A percentile compares a stretch with the other conserved stretches of the same genome.
Conservation (phyloP, 2,888 invertebrate genomes). For the Lithophane leautieri region DNA sequence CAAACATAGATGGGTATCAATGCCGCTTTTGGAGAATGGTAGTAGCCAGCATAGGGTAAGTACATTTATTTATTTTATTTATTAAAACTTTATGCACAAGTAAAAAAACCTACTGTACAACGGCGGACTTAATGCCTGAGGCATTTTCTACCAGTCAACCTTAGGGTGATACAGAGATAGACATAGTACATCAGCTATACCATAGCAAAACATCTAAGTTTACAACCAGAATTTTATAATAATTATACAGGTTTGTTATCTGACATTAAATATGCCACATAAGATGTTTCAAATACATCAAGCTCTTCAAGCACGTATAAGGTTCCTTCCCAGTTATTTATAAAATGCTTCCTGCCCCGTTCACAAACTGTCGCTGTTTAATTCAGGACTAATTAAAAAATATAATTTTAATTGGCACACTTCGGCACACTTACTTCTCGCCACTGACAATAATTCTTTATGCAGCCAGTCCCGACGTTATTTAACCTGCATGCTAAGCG, state of each 20-base stretch:
- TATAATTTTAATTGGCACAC: conserved; percentile 3
- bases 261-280: too few relatives aligned
- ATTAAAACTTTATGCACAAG: too few relatives aligned
- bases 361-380: neutral
- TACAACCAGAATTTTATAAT: neutral
- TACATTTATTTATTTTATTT: too few relatives aligned
- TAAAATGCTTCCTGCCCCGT: neutral
- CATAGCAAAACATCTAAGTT: neutral
- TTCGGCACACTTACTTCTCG: conserved; percentile 30
- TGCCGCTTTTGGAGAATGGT: neutral
- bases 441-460: conserved; percentile 28
- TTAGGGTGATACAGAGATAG: too few relatives aligned
- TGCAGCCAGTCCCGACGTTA: conserved; percentile 30
- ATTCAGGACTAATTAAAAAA: neutral
- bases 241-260: neutral
- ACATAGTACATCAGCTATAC: neutral
- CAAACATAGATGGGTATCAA: neutral
- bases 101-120: too few relatives aligned
- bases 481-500: conserved; percentile 30
- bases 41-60: too few relatives aligned
- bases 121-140: too few relatives aligned
- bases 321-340: neutral
- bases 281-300: neutral
- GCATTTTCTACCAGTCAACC: too few relatives aligned
- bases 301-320: neutral